phyloP scores from a whole-genome alignment of 2,888 invertebrate genomes.

The Drosophila setosimentum region DNA sequence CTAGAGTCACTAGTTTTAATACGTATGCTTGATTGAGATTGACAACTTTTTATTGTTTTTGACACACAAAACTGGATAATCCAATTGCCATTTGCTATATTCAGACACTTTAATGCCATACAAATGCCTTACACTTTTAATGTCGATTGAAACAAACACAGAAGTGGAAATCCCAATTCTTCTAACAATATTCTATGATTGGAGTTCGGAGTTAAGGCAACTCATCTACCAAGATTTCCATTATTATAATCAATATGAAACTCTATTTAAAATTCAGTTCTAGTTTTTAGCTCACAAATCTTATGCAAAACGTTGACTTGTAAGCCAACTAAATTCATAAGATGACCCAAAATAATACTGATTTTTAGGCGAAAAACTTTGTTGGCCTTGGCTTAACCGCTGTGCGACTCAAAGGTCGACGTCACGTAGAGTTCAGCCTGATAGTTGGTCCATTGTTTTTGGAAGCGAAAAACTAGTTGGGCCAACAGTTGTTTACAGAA shows the following conservation, averaged over 20 bases:
- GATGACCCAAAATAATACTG: neutral
- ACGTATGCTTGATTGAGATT: neutral
- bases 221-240: neutral
- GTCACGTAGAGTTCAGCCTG: neutral
- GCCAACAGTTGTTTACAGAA: neutral
- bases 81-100: neutral
- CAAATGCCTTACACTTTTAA: neutral
- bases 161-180: neutral
- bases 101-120: neutral
- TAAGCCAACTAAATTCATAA: neutral
- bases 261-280: neutral
- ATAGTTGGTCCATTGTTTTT: neutral
- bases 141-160: neutral
- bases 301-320: neutral
- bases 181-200: neutral
- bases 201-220: too few species aligned
- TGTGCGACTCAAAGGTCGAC: neutral
- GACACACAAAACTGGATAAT: neutral
- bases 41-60: neutral
- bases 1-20: neutral
- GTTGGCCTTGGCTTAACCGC: neutral
- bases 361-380: neutral
- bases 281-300: neutral
- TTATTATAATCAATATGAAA: neutral
- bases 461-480: neutral